Conservation (phyloP, 2,797 vertebrate species). For the Syngnathus acus region DNA sequence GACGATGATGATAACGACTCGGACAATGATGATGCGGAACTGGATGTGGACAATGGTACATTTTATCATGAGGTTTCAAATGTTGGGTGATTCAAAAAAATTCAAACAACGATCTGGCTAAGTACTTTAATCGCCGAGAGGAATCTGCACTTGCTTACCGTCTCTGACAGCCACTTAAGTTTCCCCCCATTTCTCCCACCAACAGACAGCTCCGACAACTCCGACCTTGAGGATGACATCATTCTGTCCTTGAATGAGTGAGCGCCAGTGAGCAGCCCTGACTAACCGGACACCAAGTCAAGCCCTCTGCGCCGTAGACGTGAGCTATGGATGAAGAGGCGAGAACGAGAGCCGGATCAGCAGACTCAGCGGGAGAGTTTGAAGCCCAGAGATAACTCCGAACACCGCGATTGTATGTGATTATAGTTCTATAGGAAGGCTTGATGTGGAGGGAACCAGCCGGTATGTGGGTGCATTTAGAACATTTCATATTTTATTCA, state of each 20-base stretch:
- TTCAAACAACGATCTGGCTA: too few relatives aligned
- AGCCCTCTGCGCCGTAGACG: constrained; percentile 28
- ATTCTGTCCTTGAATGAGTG: constrained; percentile 85
- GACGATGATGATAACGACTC: constrained; percentile 76
- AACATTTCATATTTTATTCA: constrained; percentile 44
- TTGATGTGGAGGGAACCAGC: constrained; percentile 28
- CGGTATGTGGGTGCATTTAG: constrained; percentile 25
- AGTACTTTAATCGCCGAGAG: too few relatives aligned
- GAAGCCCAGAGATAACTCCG: constrained; percentile 11
- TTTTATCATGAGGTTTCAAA: too few relatives aligned
- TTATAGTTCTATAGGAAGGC: constrained; percentile 56
- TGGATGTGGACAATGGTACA: constrained; percentile 91
- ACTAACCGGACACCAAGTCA: constrained; percentile 28
- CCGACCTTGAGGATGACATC: constrained; percentile 97
- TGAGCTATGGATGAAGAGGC: constrained; percentile 25
- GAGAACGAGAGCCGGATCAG: constrained; percentile 19
- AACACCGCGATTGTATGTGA: constrained; percentile 49
- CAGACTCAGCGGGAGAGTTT: constrained; percentile 23
- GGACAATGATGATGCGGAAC: constrained; percentile 78
- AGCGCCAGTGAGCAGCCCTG: constrained; percentile 19
- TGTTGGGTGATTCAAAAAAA: too few relatives aligned
- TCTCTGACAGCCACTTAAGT: background rate
- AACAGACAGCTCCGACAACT: constrained; percentile 94
- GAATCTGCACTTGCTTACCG: too few relatives aligned
- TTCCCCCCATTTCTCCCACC: constrained; percentile 19